Percentiles rank a stretch among this genome's conserved stretches.
Evolutionary conservation across 2,888 invertebrate genomes (phyloP).

Genomic region (Coleophora deauratella): DNA sequence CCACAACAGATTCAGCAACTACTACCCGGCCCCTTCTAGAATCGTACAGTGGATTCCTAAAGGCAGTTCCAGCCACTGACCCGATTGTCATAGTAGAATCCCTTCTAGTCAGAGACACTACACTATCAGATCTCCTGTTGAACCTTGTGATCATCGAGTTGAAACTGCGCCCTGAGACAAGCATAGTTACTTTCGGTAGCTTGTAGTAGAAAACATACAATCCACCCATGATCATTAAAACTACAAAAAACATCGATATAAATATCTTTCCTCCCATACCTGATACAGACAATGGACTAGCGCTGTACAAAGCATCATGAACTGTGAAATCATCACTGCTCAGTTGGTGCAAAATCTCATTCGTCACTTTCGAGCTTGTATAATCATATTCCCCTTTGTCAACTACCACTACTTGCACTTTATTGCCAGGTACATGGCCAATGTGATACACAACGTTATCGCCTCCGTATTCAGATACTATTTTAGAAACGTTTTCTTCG

Average conservation of each 20-base stretch:
- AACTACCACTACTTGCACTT: constrained; percentile 49
- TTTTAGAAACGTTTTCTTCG: constrained; percentile 33
- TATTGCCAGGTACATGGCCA: constrained; percentile 30
- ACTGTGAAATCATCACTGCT: constrained; percentile 34
- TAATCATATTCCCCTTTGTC: constrained; percentile 50
- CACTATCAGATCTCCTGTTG: constrained; percentile 51
- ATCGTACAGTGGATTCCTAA: constrained; percentile 58
- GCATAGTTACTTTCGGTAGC: constrained; percentile 25
- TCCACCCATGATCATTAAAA: constrained; percentile 32
- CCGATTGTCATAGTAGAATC: constrained; percentile 39
- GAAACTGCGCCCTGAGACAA: constrained; percentile 18
- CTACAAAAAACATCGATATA: constrained; percentile 48
- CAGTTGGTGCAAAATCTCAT: constrained; percentile 27
- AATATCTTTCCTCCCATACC: constrained; percentile 45
- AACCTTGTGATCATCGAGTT: constrained; percentile 47
- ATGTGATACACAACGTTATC: constrained; percentile 38
- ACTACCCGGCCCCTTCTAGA: constrained; percentile 51
- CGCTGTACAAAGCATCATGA: constrained; percentile 38
- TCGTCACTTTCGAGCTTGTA: constrained; percentile 40
- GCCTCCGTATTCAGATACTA: constrained; percentile 29
- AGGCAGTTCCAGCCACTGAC: constrained; percentile 34
- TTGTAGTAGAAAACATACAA: constrained; percentile 54
- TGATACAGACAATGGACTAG: constrained; percentile 39
- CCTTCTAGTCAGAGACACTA: constrained; percentile 52
- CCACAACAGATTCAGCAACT: constrained; percentile 35